Evolutionary conservation across 2,113 vertebrate genomes (phyloP).

Genomic region (Ginglymostoma cirratum): DNA sequence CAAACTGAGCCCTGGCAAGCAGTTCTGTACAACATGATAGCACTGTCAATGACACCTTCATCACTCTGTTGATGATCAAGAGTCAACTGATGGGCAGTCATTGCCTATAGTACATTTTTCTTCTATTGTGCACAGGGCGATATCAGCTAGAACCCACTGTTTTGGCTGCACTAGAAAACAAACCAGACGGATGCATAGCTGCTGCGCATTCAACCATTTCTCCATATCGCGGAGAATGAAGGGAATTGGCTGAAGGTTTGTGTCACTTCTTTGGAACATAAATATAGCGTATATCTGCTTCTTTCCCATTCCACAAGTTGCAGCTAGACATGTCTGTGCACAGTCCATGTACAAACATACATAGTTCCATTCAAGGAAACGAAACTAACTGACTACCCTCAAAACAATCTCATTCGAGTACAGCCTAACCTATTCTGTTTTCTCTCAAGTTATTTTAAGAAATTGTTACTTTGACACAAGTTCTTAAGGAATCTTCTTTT

Average conservation of each 20-base stretch:
- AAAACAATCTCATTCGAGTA: neutral
- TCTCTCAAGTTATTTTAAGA: neutral
- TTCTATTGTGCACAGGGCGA: too few relatives aligned
- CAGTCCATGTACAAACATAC: neutral
- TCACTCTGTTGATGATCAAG: too few relatives aligned
- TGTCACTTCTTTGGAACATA: neutral
- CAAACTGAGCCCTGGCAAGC: too few relatives aligned
- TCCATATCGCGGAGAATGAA: too few relatives aligned
- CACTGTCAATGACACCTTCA: too few relatives aligned
- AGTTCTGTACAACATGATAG: too few relatives aligned
- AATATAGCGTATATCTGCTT: neutral
- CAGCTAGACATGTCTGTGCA: neutral
- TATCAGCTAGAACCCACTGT: too few relatives aligned
- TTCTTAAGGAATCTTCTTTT: neutral
- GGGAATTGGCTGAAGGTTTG: neutral
- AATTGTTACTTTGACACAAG: neutral
- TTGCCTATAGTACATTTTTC: too few relatives aligned
- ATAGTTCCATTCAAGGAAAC: neutral
- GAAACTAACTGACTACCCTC: neutral
- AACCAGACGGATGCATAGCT: too few relatives aligned
- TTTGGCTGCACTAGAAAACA: too few relatives aligned
- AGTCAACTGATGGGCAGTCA: too few relatives aligned
- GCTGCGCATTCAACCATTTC: too few relatives aligned
- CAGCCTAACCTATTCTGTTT: neutral
- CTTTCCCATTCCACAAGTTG: neutral